Base-by-base conservation (phyloP, 2,797 vertebrate species). In the Catharus ustulatus region DNA sequence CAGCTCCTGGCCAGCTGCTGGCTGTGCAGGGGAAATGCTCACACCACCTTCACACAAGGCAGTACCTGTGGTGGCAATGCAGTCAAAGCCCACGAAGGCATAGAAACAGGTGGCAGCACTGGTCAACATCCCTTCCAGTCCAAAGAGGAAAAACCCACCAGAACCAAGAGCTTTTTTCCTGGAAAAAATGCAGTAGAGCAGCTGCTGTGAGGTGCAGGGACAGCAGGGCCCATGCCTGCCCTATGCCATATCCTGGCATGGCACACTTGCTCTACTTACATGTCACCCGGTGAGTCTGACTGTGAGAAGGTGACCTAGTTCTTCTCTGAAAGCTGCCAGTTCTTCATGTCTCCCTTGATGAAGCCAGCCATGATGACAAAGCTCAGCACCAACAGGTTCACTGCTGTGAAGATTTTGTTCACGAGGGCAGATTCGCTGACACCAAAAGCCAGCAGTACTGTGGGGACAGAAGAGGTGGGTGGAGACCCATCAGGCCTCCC, bases 51-150 rank as follows among this genome's bases (percentile, higher is more conserved):
- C 6, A 7, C 17, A 64, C 54, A 40, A 34, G 16, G 59, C 7
- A 1, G 95, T 97, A 99, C 99, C 99, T 94, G 99, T 99, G 29
- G 99, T 99, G 24, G 99, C 99, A 30, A 99, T 99, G 97, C 99
- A 99, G 96, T 99, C 99, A 32, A 99, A 99, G 58, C 99, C 99
- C 87, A 99, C 99, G 0, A 99, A 99, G 87, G 99, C 99, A 0
- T 99, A 99, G 98, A 99, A 99, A 96, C 99, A 99, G 66, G 99
- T 99, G 93, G 99, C 99, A 8, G 99, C 98, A 0, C 99, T 99
- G 0, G 98, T 98, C 85, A 99, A 97, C 92, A 99, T 82, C 20
- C 99, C 99, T 27, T 94, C 45, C 8, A 99, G 90, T 34, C 99
- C 99, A 66, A 99, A 99, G 4, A 99, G 99, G 51, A 98, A 69